These are phyloP conservation scores for Arizona elegans DNA, from an alignment of 2,113 vertebrate species.

Conservation along the genomic window DNA sequence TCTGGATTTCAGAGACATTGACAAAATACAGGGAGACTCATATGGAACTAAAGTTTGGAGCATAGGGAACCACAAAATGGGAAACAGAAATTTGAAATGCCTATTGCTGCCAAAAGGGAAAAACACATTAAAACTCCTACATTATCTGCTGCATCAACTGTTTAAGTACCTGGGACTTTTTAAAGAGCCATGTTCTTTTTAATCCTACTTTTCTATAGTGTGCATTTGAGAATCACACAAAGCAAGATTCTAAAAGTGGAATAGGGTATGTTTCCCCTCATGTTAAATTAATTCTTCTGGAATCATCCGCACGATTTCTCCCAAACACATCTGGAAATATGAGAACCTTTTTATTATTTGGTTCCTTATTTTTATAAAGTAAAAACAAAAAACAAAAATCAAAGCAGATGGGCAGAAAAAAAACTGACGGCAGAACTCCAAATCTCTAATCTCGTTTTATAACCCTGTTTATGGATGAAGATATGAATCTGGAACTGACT, in stretches of 20 bases:
- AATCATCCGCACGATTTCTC: background rate
- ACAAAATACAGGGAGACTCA: background rate
- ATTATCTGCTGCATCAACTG: background rate
- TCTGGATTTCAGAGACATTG: background rate
- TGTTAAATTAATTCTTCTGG: background rate
- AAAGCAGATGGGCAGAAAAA: background rate
- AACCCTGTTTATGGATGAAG: background rate
- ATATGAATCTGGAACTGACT: background rate
- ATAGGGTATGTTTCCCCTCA: no score
- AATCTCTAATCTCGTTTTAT: background rate
- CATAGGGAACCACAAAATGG: background rate
- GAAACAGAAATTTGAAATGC: background rate
- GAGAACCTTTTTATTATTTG: background rate
- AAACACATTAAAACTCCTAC: background rate
- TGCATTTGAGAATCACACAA: background rate
- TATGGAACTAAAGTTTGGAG: background rate
- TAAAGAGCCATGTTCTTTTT: background rate
- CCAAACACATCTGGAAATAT: background rate
- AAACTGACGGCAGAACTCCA: background rate
- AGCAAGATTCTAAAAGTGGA: background rate
- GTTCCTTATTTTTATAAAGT: background rate
- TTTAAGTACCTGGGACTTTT: background rate
- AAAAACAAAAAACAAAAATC: background rate
- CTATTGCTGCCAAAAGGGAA: background rate
- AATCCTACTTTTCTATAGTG: background rate